Conservation (phyloP, 1,140 invertebrate species). For the Drosophila auraria region DNA sequence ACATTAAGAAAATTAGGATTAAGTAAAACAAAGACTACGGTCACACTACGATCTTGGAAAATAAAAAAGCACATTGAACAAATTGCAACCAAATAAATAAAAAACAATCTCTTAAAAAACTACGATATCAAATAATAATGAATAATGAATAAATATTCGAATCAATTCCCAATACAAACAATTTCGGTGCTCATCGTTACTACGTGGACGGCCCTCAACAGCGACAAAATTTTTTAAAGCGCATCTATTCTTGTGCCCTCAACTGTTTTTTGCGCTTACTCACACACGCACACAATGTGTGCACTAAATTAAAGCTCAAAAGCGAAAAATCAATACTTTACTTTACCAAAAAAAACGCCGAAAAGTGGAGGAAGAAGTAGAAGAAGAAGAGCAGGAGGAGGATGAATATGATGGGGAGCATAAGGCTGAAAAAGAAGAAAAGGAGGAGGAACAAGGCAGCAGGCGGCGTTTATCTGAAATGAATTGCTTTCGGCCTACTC, state of each 20-base stretch:
- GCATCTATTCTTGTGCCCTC: not conserved
- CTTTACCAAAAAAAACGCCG: conserved; percentile 40
- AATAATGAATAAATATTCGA: no score
- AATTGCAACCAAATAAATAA: no score
- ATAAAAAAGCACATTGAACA: no score
- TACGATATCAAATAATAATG: no score
- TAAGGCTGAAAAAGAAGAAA: not conserved
- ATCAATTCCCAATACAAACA: no score
- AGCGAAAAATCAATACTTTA: conserved; percentile 80
- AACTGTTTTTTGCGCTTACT: conserved; percentile 15
- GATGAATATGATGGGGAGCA: conserved; percentile 4
- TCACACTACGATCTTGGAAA: no score
- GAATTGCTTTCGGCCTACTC: conserved; percentile 83
- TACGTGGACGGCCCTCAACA: no score
- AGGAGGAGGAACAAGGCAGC: conserved; percentile 1
- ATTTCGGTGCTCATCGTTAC: no score
- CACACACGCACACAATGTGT: conserved; percentile 36
- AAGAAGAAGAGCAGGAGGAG: not conserved
- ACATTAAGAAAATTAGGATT: no score
- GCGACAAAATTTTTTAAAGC: not conserved
- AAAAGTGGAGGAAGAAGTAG: conserved; percentile 12
- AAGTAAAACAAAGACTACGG: no score
- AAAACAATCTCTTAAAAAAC: no score
- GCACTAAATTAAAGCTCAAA: conserved; percentile 80
- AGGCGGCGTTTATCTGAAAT: conserved; percentile 71